Evolutionary conservation across 2,888 invertebrate species (phyloP), one percentile per base, ranked within the genome.

Genomic region (Stomorhina lunata): DNA sequence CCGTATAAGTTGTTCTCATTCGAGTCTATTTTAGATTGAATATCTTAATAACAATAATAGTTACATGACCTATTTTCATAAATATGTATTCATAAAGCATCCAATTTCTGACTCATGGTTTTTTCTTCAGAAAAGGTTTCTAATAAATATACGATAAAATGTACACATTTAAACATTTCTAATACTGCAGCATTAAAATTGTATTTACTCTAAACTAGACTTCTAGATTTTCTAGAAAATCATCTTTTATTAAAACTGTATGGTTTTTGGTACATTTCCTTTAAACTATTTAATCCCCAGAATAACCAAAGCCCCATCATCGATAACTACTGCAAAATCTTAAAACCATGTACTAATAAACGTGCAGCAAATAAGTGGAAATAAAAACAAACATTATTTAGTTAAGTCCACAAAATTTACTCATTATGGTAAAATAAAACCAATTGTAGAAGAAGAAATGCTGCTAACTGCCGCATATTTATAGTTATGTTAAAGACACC

Each of bases 401-500:
- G 63, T 40, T 43, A 12, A 57, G 72, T 34, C 65, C 40, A 57
- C 72, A 72, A 79, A 65, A 72, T 71, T 79, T 66, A 66, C 55
- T 59, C 59, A 59, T 79, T 57, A 72, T 20, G 50, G 32, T 22
- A 40, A n/a, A n/a, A 17, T 17, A 50, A 63, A 55, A 45, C 17
- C 12, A 66, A 32, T 20, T n/a, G n/a, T n/a, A 40, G 40, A 48
- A 25, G 15, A 59, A 27, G 25, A 79, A 7, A 57, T 37, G 37
- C 50, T 48, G 75, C 29, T 32, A n/a, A 73, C 75, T 82, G 79
- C 79, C 79, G 78, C 81, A 82, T 82, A 65, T 68, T 73, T 69
- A n/a, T n/a, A 55, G 55, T 43, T 68, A 69, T 66, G 45, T 63
- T 65, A 55, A n/a, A 50, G 68, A 53, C 48, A 57, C 34, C 66